Base-by-base conservation (phyloP, 1,140 invertebrate species). In the Tachypleus tridentatus region DNA sequence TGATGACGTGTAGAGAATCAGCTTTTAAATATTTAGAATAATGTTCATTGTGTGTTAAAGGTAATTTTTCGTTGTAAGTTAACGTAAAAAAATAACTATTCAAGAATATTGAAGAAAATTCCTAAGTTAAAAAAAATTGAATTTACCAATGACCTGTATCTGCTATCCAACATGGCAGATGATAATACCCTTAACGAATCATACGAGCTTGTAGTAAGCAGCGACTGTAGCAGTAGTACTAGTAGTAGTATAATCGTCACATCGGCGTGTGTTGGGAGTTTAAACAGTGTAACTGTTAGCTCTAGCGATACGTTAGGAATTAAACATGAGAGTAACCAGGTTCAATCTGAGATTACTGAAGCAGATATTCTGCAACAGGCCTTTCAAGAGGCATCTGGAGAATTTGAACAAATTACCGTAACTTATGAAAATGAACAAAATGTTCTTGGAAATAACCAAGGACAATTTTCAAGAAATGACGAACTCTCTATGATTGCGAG, bases 301-400 rank as follows among this genome's bases (percentile, higher is more conserved):
- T n/a, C 49, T 4, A 8, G 7, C n/a, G 48, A 63, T 7, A 54
- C 52, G n/a, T n/a, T 58, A 11, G 3, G 9, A 49, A 29, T 29
- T 29, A 29, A 29, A 29, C 29, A 29, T 29, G 29, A 29, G 29
- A 29, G 29, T 29, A 29, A 29, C 29, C 29, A 29, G 29, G 29
- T 29, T 29, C 29, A 29, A 29, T 2, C 29, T 29, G 58, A 58
- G 4, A 51, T 29, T n/a, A 11, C n/a, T 49, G 49, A 62, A 10
- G 74, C 75, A 57, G 78, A 79, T 69, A 74, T 79, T 54, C 68
- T 79, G 57, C 75, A 77, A 51, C 73, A 76, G 69, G 76, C 76
- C 29, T 67, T 80, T 9, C 73, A 72, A 52, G 76, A 77, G 67
- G 74, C 76, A 49, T 29, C 29, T 29, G 69, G 73, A 8, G 69